Evolutionary conservation across 2,888 invertebrate species (phyloP).

Genomic region (Ferrisia virgata): DNA sequence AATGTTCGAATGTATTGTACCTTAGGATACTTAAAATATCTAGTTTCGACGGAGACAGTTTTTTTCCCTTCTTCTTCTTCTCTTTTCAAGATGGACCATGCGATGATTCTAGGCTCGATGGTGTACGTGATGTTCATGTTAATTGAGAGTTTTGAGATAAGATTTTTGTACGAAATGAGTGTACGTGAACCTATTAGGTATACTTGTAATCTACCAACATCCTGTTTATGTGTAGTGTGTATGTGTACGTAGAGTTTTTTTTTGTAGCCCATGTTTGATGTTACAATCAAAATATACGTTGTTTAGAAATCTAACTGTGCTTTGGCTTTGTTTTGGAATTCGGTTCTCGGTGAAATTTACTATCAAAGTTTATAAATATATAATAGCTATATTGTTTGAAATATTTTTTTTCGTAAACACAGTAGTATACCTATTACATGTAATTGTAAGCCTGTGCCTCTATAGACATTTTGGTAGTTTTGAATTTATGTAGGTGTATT

Average conservation of each 20-base stretch:
- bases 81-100: neutral
- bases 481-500: no score
- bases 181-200: neutral
- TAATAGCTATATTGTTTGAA: neutral
- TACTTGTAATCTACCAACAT: neutral
- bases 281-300: neutral
- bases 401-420: neutral
- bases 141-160: constrained; percentile 8
- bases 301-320: neutral
- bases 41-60: neutral
- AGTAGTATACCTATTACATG: neutral
- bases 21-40: neutral
- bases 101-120: neutral
- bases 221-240: neutral
- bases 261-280: no score
- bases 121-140: constrained; percentile 24
- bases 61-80: neutral
- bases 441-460: no score
- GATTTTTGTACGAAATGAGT: constrained; percentile 5
- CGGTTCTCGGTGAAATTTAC: neutral
- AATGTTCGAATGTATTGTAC: no score
- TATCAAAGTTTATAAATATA: neutral
- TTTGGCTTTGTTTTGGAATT: constrained; percentile 14
- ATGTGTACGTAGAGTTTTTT: no score
- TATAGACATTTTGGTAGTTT: no score